These are phyloP conservation scores for Lochmaea capreae DNA, from an alignment of 2,888 invertebrate genomes.

Conservation along the genomic window DNA sequence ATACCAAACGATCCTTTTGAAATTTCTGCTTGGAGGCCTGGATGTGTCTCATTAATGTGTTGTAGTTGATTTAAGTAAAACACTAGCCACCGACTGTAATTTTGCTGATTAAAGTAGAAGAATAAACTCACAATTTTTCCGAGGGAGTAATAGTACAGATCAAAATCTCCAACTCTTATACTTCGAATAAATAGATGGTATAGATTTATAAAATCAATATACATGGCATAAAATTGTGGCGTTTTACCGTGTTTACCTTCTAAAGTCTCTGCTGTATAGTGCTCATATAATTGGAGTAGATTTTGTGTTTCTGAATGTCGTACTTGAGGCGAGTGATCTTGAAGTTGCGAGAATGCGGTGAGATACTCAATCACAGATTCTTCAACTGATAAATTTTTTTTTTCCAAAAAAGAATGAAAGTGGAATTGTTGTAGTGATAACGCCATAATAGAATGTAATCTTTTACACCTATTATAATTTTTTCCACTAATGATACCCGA, in stretches of 20 bases:
- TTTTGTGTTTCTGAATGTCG: constrained; percentile 16
- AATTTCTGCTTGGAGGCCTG: constrained; percentile 29
- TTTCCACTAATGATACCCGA: constrained; percentile 49
- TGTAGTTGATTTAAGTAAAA: constrained; percentile 29
- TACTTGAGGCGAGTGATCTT: constrained; percentile 14
- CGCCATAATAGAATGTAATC: constrained; percentile 42
- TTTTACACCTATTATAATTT: constrained; percentile 49
- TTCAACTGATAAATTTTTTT: constrained; percentile 19
- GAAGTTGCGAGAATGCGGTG: constrained; percentile 9
- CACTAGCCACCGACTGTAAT: constrained; percentile 36
- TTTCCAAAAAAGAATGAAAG: constrained; percentile 41
- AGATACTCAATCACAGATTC: constrained; percentile 15
- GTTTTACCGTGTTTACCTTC: constrained; percentile 20
- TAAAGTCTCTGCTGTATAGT: constrained; percentile 17
- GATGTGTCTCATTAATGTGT: constrained; percentile 31
- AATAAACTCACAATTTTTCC: constrained; percentile 23
- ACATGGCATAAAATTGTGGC: constrained; percentile 19
- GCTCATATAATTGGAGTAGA: constrained; percentile 17
- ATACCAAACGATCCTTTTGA: constrained; percentile 43
- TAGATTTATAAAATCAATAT: constrained; percentile 19
- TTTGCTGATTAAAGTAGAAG: constrained; percentile 37
- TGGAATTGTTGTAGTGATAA: constrained; percentile 48
- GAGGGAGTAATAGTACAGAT: not conserved
- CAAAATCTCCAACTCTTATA: constrained; percentile 13
- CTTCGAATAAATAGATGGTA: constrained; percentile 18